Evolutionary conservation across 2,113 vertebrate genomes (phyloP), one percentile per base, ranked within the genome.

Genomic region (Rhea pennata): DNA sequence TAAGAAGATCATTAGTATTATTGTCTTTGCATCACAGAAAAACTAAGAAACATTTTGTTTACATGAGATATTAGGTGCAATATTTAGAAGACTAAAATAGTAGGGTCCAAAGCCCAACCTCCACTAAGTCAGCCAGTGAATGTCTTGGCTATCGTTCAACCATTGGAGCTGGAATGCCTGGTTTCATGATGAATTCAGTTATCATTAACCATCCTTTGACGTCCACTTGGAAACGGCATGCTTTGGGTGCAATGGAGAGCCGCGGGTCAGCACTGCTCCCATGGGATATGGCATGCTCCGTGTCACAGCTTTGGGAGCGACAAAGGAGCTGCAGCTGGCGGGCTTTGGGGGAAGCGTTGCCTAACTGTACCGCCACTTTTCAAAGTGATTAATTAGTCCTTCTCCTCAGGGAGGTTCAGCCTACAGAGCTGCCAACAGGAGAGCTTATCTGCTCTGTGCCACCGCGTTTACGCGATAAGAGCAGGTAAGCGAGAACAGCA

Each of bases 211-310:
- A 8, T 24, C 50, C 8, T 40, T 53, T 15, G 15, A 48, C 15
- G 12, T 31, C 0, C 4, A 73, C 40, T 8, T 12, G 46, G 23
- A 29, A 61, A 10, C 16, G 6, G 17, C 2, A 0, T 16, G n/a
- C 0, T 6, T 42, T 17, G 44, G 21, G 7, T 9, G 39, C 1
- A 12, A 39, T 1, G 12, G 7, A 48, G 15, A 6, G 19, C 36
- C 73, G 4, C 5, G 22, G 46, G 8, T 21, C 58, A 23, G 66
- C 3, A 0, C 58, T 23, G 17, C 36, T n/a, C 31, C 16, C 1
- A 12, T 0, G 2, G 33, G 33, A 5, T n/a, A 22, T 4, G 50
- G 0, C 4, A 3, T 5, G 4, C 1, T 46, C 27, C 9, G 27
- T 8, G 51, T 27, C 59, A 67, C 74, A 36, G 24, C 59, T 7